Conservation (phyloP, 2,888 invertebrate species). For the Drosophila prolongata region DNA sequence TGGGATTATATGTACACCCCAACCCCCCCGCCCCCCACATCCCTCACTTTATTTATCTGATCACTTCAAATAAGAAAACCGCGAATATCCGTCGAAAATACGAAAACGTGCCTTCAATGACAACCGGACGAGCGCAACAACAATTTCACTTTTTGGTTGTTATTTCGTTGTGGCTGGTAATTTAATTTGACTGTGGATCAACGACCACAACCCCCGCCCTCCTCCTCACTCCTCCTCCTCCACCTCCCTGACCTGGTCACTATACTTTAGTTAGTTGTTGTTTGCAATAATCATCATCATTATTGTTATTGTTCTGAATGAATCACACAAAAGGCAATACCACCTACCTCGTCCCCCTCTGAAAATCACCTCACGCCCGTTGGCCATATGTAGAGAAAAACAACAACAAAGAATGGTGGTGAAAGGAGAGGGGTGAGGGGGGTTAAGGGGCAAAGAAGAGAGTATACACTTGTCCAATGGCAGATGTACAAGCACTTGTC, state of each 20-base stretch:
- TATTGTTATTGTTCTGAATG: slow-evolving; percentile 40
- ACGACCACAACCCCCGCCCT: slow-evolving; percentile 49
- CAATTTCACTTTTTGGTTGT: slow-evolving; percentile 67
- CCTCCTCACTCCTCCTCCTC: not conserved
- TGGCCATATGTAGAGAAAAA: slow-evolving; percentile 18
- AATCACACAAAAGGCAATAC: slow-evolving; percentile 32
- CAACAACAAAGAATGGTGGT: not conserved
- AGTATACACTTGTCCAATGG: not conserved
- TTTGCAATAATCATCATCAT: slow-evolving; percentile 35
- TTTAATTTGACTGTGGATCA: slow-evolving; percentile 75
- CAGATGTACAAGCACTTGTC: slow-evolving; percentile 6
- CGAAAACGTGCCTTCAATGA: slow-evolving; percentile 42
- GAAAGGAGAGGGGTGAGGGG: not conserved
- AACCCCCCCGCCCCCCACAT: not conserved
- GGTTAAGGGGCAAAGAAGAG: not conserved
- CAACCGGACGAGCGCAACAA: slow-evolving; percentile 73
- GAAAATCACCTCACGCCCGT: slow-evolving; percentile 14
- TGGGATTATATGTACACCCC: slow-evolving; percentile 2
- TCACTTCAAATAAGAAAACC: slow-evolving; percentile 51
- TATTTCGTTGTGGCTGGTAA: slow-evolving; percentile 53
- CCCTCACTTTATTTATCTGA: not conserved
- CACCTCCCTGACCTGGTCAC: slow-evolving; percentile 26
- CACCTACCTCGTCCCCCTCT: slow-evolving; percentile 13
- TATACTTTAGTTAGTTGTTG: slow-evolving; percentile 21
- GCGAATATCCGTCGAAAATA: slow-evolving; percentile 67